Evolutionary conservation across 2,113 vertebrate genomes (phyloP).

Genomic region (Sinocyclocheilus anophthalmus): DNA sequence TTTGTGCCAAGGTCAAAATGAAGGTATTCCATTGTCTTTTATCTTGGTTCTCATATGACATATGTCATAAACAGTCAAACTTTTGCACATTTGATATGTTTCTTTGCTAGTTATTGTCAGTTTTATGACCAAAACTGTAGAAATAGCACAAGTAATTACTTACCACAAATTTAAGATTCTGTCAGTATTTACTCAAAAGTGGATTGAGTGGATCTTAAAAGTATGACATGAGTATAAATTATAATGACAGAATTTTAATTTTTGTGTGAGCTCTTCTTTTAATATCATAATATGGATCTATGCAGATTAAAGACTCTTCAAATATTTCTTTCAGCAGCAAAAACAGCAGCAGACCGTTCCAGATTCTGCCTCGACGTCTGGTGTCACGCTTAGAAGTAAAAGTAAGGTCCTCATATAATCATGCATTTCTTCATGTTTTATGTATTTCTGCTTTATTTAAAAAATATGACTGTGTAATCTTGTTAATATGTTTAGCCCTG

Average conservation of each 20-base stretch:
- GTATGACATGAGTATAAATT: neutral
- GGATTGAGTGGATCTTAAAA: neutral
- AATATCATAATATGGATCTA: neutral
- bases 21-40: slow-evolving; percentile 37
- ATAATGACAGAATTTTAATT: neutral
- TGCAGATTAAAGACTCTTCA: neutral
- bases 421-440: neutral
- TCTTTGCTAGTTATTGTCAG: too few relatives aligned
- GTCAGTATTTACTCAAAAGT: too few relatives aligned
- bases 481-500: slow-evolving; percentile 66
- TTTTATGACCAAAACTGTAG: neutral
- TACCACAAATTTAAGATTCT: too few relatives aligned
- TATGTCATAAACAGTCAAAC: neutral
- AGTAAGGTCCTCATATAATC: slow-evolving; percentile 68
- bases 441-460: neutral
- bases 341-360: slow-evolving; percentile 77
- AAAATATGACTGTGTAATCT: slow-evolving; percentile 49
- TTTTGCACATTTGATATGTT: neutral
- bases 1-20: slow-evolving; percentile 49
- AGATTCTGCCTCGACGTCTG: slow-evolving; percentile 76
- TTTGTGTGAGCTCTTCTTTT: neutral
- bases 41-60: neutral
- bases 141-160: neutral
- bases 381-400: slow-evolving; percentile 81
- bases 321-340: slow-evolving; percentile 67